A percentile compares a stretch with the other conserved stretches of the same genome.
phyloP scores from a whole-genome alignment of 1,140 invertebrate genomes.

The Globodera ellingtonae region DNA sequence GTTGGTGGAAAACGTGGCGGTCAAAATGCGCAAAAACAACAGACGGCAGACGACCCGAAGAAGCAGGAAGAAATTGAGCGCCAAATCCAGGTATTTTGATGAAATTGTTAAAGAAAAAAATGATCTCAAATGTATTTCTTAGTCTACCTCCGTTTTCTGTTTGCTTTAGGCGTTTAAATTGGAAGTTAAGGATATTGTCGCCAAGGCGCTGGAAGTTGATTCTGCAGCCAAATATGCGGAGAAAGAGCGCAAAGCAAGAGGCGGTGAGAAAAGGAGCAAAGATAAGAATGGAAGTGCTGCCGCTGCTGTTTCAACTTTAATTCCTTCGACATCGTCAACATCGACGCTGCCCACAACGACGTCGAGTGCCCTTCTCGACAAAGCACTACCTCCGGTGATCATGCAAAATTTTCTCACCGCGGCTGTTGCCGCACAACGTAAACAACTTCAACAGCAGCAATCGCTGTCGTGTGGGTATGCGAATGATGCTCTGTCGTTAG shows the following conservation, averaged over 20 bases:
- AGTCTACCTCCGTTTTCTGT: not conserved
- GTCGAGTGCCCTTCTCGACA: conserved; percentile 5
- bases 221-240: conserved; percentile 41
- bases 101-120: not conserved
- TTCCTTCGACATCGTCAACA: conserved; percentile 7
- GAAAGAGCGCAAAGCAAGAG: conserved; percentile 43
- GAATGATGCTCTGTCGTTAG: not conserved
- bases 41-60: conserved; percentile 33
- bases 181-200: conserved; percentile 41
- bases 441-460: conserved; percentile 19
- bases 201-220: conserved; percentile 43
- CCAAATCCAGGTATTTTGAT: conserved; percentile 36
- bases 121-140: not conserved
- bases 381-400: not conserved
- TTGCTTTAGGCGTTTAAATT: conserved; percentile 8
- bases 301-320: not conserved
- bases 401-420: conserved; percentile 27
- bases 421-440: conserved; percentile 14
- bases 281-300: conserved; percentile 7
- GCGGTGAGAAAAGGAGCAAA: conserved; percentile 30
- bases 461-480: not conserved
- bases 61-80: conserved; percentile 45
- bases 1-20: conserved; percentile 16
- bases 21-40: conserved; percentile 19
- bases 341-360: not conserved